Percentiles rank a stretch among this genome's conserved stretches.
Evolutionary conservation across 1,140 invertebrate genomes (phyloP).

Genomic region (Eriosoma lanigerum): DNA sequence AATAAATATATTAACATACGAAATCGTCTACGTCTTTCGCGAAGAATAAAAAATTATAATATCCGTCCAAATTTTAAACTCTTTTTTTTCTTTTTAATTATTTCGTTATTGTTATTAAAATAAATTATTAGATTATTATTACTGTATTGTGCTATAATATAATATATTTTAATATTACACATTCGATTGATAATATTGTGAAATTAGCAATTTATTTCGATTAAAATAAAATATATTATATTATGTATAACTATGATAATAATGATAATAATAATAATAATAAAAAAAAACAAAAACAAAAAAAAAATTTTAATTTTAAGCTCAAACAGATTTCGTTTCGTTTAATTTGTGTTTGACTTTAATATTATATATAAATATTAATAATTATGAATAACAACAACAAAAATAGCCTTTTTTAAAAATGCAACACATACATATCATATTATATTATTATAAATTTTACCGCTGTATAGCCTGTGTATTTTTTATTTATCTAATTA

Average conservation of each 20-base stretch:
- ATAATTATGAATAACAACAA: background rate
- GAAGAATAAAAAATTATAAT: conserved; percentile 34
- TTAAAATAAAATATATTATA: too few relatives aligned
- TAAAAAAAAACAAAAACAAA: background rate
- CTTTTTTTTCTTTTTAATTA: conserved; percentile 42
- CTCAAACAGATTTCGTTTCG: conserved; percentile 39
- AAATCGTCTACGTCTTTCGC: conserved; percentile 33
- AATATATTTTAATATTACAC: too few relatives aligned
- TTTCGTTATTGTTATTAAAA: conserved; percentile 31
- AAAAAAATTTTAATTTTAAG: conserved; percentile 35
- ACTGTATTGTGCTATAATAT: too few relatives aligned
- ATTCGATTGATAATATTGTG: too few relatives aligned
- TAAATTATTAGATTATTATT: conserved; percentile 10
- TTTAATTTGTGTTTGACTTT: background rate
- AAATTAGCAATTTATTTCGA: background rate
- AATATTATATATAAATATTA: too few relatives aligned
- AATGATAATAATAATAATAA: too few relatives aligned
- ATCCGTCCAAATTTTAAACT: conserved; percentile 46
- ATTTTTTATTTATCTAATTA: conserved; percentile 12
- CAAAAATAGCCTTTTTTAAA: conserved; percentile 44
- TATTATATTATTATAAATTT: conserved; percentile 31
- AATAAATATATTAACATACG: too few relatives aligned
- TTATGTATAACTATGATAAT: too few relatives aligned
- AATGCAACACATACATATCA: conserved; percentile 50
- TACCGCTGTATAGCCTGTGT: conserved; percentile 44